Evolutionary conservation across 2,888 invertebrate genomes (phyloP).

Genomic region (Clanis bilineata): DNA sequence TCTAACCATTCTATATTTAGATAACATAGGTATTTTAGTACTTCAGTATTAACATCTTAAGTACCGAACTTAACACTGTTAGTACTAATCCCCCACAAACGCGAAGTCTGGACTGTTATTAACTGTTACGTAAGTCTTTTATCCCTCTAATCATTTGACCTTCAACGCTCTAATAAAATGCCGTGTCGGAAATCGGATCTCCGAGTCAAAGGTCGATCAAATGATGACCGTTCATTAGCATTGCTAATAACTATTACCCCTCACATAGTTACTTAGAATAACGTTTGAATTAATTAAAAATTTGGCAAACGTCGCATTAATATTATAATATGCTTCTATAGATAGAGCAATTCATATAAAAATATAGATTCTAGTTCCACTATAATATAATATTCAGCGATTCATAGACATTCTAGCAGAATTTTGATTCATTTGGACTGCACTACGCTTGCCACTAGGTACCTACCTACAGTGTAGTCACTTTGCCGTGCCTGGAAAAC

Average conservation of each 20-base stretch:
- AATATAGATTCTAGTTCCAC: too few species aligned
- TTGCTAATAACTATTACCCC: background rate
- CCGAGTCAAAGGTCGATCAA: slow-evolving; percentile 2
- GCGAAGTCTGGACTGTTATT: background rate
- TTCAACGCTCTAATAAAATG: background rate
- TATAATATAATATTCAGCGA: too few species aligned
- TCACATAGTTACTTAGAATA: background rate
- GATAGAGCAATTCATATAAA: too few species aligned
- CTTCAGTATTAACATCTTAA: background rate
- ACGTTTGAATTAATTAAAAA: background rate
- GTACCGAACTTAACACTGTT: background rate
- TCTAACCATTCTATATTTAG: too few species aligned
- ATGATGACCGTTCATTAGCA: slow-evolving; percentile 7
- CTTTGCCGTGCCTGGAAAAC: too few species aligned
- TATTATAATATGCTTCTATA: too few species aligned
- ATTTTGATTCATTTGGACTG: too few species aligned
- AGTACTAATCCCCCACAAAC: background rate
- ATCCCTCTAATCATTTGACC: slow-evolving; percentile 7
- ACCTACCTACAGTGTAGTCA: too few species aligned
- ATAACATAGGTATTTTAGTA: too few species aligned
- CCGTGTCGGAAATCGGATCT: slow-evolving; percentile 3
- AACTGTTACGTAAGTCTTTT: slow-evolving; percentile 4
- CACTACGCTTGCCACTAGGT: too few species aligned
- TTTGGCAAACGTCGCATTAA: background rate
- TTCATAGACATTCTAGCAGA: too few species aligned